Evolutionary conservation across 2,888 invertebrate genomes (phyloP).

Genomic region (Cephus runcator): DNA sequence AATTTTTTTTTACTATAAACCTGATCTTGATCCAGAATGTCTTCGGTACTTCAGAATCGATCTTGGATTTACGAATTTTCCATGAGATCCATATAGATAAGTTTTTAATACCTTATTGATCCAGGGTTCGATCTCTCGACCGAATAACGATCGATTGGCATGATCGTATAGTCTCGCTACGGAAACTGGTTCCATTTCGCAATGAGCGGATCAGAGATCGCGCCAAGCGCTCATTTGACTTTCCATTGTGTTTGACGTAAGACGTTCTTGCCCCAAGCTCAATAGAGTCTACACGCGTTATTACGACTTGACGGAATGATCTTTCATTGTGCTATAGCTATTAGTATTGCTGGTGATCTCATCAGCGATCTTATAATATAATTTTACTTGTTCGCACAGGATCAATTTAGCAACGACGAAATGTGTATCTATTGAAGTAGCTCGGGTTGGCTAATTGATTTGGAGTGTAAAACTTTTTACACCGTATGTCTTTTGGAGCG

Average conservation of each 20-base stretch:
- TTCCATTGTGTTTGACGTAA: conserved; percentile 24
- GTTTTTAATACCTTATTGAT: background rate
- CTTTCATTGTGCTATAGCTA: background rate
- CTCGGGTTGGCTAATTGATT: background rate
- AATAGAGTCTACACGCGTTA: background rate
- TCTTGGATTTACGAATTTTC: background rate
- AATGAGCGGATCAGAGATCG: conserved; percentile 25
- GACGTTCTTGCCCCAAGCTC: conserved; percentile 2
- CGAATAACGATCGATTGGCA: background rate
- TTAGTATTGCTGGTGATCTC: background rate
- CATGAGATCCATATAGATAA: background rate
- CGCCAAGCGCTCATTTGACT: conserved; percentile 26
- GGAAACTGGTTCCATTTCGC: conserved; percentile 29
- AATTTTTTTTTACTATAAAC: background rate
- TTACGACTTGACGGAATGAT: background rate
- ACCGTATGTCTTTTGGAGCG: conserved; percentile 17
- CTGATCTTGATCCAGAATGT: background rate
- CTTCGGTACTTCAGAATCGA: background rate
- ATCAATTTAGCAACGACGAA: background rate
- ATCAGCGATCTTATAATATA: background rate
- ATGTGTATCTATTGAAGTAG: background rate
- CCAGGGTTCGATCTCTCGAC: background rate
- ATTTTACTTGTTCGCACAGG: background rate
- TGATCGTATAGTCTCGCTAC: background rate
- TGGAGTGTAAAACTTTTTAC: background rate